phyloP scores from a whole-genome alignment of 2,797 vertebrate species.

The Ctenopoma kingsleyae region DNA sequence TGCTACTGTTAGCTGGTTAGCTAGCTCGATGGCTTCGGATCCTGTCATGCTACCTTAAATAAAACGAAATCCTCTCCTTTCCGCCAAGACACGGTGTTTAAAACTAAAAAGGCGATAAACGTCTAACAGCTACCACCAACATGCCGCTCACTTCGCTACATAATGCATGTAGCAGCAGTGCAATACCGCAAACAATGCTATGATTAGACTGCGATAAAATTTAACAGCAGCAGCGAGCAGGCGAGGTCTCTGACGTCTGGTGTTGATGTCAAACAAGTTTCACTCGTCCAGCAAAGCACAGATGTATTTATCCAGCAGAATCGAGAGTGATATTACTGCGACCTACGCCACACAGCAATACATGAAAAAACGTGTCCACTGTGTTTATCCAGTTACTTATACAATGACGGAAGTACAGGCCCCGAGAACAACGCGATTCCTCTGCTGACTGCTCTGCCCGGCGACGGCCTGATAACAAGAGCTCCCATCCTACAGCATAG shows the following conservation, averaged over 20 bases:
- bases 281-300: slow-evolving; percentile 22
- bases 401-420: slow-evolving; percentile 82
- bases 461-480: slow-evolving; percentile 38
- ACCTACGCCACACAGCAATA: background rate
- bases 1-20: slow-evolving; percentile 63
- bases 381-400: slow-evolving; percentile 35
- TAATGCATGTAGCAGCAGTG: slow-evolving; percentile 18
- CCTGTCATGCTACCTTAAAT: slow-evolving; percentile 90
- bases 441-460: slow-evolving; percentile 48
- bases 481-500: slow-evolving; percentile 1
- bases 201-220: slow-evolving; percentile 54
- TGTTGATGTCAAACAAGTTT: slow-evolving; percentile 37
- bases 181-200: slow-evolving; percentile 51
- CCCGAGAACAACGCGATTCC: slow-evolving; percentile 64
- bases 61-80: slow-evolving; percentile 87
- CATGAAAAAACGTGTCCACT: background rate
- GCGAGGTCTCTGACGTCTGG: slow-evolving; percentile 78
- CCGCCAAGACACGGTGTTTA: slow-evolving; percentile 89
- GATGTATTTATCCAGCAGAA: slow-evolving; percentile 13
- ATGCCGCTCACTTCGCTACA: slow-evolving; percentile 49
- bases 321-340: background rate
- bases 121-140: slow-evolving; percentile 68
- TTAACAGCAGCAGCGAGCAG: slow-evolving; percentile 39
- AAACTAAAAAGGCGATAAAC: slow-evolving; percentile 85
- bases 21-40: slow-evolving; percentile 72